Percentiles rank a stretch among this genome's conserved stretches.
These are phyloP conservation scores for Hycleus phaleratus DNA, from an alignment of 1,140 invertebrate species.

Conservation along the genomic window DNA sequence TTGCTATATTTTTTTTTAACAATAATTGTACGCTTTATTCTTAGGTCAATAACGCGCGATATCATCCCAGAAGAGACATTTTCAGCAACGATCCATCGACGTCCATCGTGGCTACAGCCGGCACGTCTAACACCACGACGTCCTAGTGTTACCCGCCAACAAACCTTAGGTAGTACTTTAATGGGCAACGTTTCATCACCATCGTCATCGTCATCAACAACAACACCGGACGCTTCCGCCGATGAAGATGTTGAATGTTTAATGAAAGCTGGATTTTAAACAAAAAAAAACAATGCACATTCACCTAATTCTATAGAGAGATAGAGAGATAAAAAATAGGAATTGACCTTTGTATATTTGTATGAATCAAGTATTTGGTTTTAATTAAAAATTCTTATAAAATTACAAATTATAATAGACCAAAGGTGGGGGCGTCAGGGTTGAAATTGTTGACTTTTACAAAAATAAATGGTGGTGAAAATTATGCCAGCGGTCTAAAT, in stretches of 20 bases:
- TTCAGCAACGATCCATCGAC: constrained; percentile 25
- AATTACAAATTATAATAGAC: background rate
- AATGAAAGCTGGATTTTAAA: constrained; percentile 37
- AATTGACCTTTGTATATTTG: too few relatives aligned
- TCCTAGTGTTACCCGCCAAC: constrained; percentile 26
- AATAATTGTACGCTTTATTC: background rate
- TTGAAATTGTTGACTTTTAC: too few relatives aligned
- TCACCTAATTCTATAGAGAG: too few relatives aligned
- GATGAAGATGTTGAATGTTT: constrained; percentile 35
- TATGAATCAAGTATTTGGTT: too few relatives aligned
- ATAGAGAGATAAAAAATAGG: too few relatives aligned
- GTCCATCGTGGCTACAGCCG: constrained; percentile 31
- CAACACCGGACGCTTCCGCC: constrained; percentile 22
- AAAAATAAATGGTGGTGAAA: too few relatives aligned
- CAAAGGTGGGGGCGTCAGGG: background rate
- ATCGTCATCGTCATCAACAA: constrained; percentile 22
- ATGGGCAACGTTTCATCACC: constrained; percentile 35
- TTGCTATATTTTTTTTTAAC: background rate
- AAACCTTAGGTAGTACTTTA: constrained; percentile 31
- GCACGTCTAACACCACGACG: constrained; percentile 18
- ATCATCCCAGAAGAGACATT: constrained; percentile 37
- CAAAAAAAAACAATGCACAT: too few relatives aligned
- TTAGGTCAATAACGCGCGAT: constrained; percentile 36
- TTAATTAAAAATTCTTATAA: background rate
- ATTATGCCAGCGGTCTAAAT: too few relatives aligned